Base-by-base conservation (phyloP, 2,888 invertebrate species). In the Scrobipalpa costella region DNA sequence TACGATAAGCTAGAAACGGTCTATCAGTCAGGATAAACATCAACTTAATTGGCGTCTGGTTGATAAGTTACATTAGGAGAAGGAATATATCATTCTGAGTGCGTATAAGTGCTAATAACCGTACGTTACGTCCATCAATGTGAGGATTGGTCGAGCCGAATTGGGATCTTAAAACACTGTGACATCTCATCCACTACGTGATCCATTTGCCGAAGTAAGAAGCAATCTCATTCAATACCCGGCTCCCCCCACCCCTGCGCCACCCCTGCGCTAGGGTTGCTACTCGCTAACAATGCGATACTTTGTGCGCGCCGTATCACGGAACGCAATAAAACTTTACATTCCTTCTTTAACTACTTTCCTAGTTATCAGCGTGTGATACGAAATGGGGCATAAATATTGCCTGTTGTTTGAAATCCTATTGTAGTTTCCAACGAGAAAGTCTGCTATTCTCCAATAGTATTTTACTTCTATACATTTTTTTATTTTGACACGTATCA, bases 111-210 rank as follows among this genome's bases (percentile, higher is more conserved):
- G 27, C 73, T 74, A 77, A 79, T 77, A 83, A 79, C 78, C 78
- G 76, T 78, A 76, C 79, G 75, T 76, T 80, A 77, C 77, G 68
- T 72, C 67, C 71, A 71, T 67, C 72, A 66, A 67, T 65, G 68
- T 67, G 69, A 72, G 69, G 81, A 61, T 38, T 52, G 82, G 81
- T 85, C 81, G 84, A 52, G 82, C 83, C 83, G 85, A 90, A 89
- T 90, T 86, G 87, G 88, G 88, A 89, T 88, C 89, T 92, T 92
- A 92, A 92, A 92, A 92, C 92, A 92, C 90, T 88, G 92, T 90
- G 92, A 92, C 92, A 90, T 92, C 91, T 91, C 92, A 92, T 92
- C 91, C 91, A 86, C 86, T 92, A 92, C 92, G 92, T 92, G 92
- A 92, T 92, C 92, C 92, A 92, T 92, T 92, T 92, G 91, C 86